Percentiles rank a stretch among this genome's conserved stretches.
phyloP scores from a whole-genome alignment of 1,140 invertebrate genomes.

The Pomacea maculata region DNA sequence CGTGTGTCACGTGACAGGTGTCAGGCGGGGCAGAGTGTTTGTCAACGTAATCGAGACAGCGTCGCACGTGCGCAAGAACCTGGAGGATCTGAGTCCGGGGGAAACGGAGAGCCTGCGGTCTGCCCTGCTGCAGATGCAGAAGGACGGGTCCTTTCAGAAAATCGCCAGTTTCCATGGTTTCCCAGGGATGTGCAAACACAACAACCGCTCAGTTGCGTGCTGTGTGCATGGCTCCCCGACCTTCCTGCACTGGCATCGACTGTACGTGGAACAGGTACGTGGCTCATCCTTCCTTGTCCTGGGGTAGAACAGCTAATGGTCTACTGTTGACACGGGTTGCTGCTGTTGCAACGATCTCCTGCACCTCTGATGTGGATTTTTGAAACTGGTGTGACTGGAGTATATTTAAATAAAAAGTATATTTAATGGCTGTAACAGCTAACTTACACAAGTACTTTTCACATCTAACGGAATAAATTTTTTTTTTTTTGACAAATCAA shows the following conservation, averaged over 20 bases:
- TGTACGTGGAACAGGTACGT: constrained; percentile 30
- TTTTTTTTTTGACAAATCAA: constrained; percentile 14
- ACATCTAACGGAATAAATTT: too few relatives aligned
- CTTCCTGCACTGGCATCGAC: constrained; percentile 38
- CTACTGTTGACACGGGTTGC: too few relatives aligned
- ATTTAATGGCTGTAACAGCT: too few relatives aligned
- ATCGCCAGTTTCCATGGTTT: constrained; percentile 37
- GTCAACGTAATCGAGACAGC: constrained; percentile 9
- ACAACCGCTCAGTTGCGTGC: constrained; percentile 24
- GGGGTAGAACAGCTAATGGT: too few relatives aligned
- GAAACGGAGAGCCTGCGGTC: constrained; percentile 18
- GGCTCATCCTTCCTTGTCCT: too few relatives aligned
- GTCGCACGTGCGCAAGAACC: constrained; percentile 20
- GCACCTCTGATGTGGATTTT: too few relatives aligned
- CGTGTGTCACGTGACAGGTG: not conserved
- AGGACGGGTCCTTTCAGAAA: constrained; percentile 12
- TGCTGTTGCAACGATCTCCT: too few relatives aligned
- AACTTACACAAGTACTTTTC: too few relatives aligned
- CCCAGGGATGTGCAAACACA: constrained; percentile 30
- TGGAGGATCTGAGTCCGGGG: constrained; percentile 2
- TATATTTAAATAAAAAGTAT: too few relatives aligned
- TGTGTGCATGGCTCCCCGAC: constrained; percentile 36
- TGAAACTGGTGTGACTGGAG: too few relatives aligned
- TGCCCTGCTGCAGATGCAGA: constrained; percentile 13
- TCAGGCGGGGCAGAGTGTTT: not conserved